Evolutionary conservation across 2,113 vertebrate species (phyloP).

Genomic region (Pluvialis apricaria): DNA sequence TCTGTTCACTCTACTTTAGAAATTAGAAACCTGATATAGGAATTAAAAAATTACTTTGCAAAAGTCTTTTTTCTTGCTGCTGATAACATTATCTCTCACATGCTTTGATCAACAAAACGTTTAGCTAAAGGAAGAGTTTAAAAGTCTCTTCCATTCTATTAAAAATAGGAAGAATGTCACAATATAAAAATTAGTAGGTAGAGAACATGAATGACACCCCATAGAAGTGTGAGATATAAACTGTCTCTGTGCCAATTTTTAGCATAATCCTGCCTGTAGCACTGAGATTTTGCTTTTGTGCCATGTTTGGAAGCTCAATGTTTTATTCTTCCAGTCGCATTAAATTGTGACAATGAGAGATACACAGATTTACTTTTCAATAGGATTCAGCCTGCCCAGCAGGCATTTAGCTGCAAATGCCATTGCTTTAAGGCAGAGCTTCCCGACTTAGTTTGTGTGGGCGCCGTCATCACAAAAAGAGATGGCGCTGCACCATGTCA

Average conservation of each 20-base stretch:
- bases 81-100: neutral
- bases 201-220: neutral
- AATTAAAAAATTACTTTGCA: neutral
- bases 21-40: neutral
- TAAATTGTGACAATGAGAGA: neutral
- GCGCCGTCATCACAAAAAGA: neutral
- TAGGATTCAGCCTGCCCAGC: neutral
- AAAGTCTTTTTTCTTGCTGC: neutral
- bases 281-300: neutral
- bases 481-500: neutral
- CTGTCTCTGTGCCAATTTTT: neutral
- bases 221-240: neutral
- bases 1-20: neutral
- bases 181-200: neutral
- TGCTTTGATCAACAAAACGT: neutral
- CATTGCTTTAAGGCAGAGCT: neutral
- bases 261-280: neutral
- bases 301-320: neutral
- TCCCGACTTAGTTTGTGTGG: neutral
- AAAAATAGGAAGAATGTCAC: neutral
- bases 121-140: neutral
- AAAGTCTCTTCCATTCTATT: neutral
- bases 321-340: neutral
- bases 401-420: neutral
- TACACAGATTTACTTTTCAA: neutral